Conservation (phyloP, 2,888 invertebrate genomes). For the Pterobdella sp. region DNA sequence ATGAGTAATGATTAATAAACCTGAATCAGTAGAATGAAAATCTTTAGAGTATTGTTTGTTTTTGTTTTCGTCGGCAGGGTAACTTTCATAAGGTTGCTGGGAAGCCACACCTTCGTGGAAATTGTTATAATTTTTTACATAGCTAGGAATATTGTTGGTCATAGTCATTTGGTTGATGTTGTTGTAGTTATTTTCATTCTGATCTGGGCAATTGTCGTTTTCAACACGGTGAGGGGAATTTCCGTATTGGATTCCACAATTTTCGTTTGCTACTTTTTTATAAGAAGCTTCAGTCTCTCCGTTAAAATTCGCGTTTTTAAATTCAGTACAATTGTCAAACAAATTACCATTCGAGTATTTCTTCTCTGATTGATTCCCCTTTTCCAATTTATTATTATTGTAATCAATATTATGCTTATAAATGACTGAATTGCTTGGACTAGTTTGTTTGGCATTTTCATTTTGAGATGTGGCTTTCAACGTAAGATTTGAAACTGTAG, state of each 20-base stretch:
- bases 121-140: background rate
- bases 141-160: background rate
- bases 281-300: too few species aligned
- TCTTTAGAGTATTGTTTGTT: background rate
- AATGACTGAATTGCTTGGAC: background rate
- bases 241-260: background rate
- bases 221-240: background rate
- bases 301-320: too few species aligned
- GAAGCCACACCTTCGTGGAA: background rate
- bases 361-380: too few species aligned
- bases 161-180: background rate
- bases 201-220: background rate
- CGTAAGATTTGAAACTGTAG: conserved; percentile 9
- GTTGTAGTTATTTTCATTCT: conserved; percentile 8
- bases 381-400: background rate
- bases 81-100: background rate
- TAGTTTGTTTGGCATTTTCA: background rate
- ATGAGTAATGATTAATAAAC: background rate
- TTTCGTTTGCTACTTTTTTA: too few species aligned
- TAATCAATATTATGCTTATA: background rate
- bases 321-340: too few species aligned
- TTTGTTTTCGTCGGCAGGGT: background rate
- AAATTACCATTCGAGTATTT: too few species aligned
- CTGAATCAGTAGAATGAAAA: background rate
- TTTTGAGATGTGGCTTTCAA: conserved; percentile 5